phyloP scores from a whole-genome alignment of 2,888 invertebrate genomes.

The Mechanitis mazaeus region DNA sequence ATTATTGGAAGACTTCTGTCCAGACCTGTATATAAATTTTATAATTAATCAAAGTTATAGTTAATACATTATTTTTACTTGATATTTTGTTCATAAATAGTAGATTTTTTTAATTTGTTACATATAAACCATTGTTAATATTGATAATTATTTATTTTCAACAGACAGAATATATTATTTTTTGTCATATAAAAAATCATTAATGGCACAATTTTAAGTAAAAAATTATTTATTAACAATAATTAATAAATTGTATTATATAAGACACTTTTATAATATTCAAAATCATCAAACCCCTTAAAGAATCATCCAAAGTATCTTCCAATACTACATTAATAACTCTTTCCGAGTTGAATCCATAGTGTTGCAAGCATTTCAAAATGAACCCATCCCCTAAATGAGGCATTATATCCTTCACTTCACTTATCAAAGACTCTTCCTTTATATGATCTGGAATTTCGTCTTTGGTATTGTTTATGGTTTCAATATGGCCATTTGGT shows the following conservation, averaged over 20 bases:
- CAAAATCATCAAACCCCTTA: slow-evolving; percentile 44
- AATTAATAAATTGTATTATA: too few relatives aligned
- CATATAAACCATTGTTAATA: too few relatives aligned
- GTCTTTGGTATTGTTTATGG: slow-evolving; percentile 41
- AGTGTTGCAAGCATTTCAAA: slow-evolving; percentile 85
- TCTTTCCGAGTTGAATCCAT: slow-evolving; percentile 83
- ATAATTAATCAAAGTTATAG: too few relatives aligned
- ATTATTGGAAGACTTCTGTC: slow-evolving; percentile 78
- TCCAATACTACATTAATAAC: slow-evolving; percentile 91
- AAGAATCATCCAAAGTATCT: slow-evolving; percentile 69
- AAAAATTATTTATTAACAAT: too few relatives aligned
- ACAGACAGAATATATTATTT: too few relatives aligned
- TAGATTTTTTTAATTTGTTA: too few relatives aligned
- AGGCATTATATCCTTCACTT: slow-evolving; percentile 86
- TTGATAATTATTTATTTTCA: slow-evolving; percentile 11
- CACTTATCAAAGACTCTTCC: slow-evolving; percentile 74
- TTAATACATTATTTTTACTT: too few relatives aligned
- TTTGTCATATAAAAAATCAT: too few relatives aligned
- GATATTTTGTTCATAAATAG: too few relatives aligned
- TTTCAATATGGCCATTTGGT: slow-evolving; percentile 45
- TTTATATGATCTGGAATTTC: slow-evolving; percentile 64
- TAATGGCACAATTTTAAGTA: too few relatives aligned
- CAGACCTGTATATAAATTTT: slow-evolving; percentile 37
- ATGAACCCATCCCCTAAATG: slow-evolving; percentile 87
- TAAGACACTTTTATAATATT: background rate